Evolutionary conservation across 2,797 vertebrate species (phyloP), one percentile per base, ranked within the genome.

Genomic region (Zalophus californianus): DNA sequence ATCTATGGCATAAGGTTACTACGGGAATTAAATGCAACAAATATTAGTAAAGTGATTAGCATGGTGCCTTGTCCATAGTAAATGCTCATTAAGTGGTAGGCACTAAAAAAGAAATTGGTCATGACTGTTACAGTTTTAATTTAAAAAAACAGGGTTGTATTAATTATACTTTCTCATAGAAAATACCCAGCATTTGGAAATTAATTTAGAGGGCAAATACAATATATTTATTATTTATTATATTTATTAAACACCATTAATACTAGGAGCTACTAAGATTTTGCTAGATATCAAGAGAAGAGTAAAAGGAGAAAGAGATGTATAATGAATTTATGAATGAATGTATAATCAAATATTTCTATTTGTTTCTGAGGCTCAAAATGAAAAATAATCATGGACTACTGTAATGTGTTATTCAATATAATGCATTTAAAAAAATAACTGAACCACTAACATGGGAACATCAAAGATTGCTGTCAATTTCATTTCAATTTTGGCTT

Each of bases 301-400:
- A 73, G 14, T 11, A 80, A 97, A 21, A 93, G 3, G 12, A 90
- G 54, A 80, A 70, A 70, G 52, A 52, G 18, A 60, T 38, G 16
- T 58, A 60, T 18, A 73, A 44, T 32, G 41, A 48, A 29, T 60
- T 5, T 35, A 32, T 14, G 27, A 80, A 35, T 29, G 29, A 54
- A 25, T 62, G 12, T 32, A 38, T 27, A 75, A 52, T 35, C 35
- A 11, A 21, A 32, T 68, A 48, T 25, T 27, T 96, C 15, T 77
- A 44, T 79, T 91, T 96, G 35, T 95, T 83, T 96, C n/a, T 88
- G 29, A 94, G 48, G 48, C 4, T 15, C 77, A 84, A 90, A 80
- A 16, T 3, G 79, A 85, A 72, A 94, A 94, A 72, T 48, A 72
- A 8, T 9, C 1, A 38, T 15, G 38, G 5, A 11, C 15, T 77